phyloP scores from a whole-genome alignment of 2,113 vertebrate genomes.

The Istiophorus platypterus region DNA sequence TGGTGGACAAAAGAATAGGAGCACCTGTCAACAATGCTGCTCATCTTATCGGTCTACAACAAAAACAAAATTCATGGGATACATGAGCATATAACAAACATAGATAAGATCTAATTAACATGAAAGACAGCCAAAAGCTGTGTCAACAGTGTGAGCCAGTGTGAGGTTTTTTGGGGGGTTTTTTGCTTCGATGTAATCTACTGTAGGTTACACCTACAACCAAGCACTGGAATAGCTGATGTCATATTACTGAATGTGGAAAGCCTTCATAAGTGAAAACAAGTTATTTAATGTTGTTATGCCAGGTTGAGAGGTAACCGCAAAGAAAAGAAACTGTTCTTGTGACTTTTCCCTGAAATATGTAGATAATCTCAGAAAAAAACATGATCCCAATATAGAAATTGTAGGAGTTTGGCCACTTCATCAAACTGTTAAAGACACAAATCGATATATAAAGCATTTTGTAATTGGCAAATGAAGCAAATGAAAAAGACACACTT shows the following conservation, averaged over 20 bases:
- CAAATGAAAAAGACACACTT: neutral
- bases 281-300: conserved; percentile 34
- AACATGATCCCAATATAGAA: neutral
- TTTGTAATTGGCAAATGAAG: neutral
- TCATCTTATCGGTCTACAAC: neutral
- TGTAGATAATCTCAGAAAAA: conserved; percentile 4
- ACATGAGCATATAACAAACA: neutral
- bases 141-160: too few species aligned
- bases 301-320: neutral
- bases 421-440: neutral
- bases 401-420: neutral
- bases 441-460: neutral
- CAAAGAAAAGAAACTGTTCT: neutral
- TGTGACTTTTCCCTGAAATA: neutral
- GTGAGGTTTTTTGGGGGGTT: too few species aligned
- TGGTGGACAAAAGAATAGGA: too few species aligned
- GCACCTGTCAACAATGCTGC: neutral
- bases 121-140: too few species aligned
- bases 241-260: conserved; percentile 24
- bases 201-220: neutral
- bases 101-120: neutral
- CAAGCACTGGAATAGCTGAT: conserved; percentile 1
- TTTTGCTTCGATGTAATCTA: too few species aligned
- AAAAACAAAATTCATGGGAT: neutral
- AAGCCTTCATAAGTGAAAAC: conserved; percentile 22